These are phyloP conservation scores for Monochamus saltuarius DNA, from an alignment of 1,140 invertebrate genomes.

Conservation along the genomic window DNA sequence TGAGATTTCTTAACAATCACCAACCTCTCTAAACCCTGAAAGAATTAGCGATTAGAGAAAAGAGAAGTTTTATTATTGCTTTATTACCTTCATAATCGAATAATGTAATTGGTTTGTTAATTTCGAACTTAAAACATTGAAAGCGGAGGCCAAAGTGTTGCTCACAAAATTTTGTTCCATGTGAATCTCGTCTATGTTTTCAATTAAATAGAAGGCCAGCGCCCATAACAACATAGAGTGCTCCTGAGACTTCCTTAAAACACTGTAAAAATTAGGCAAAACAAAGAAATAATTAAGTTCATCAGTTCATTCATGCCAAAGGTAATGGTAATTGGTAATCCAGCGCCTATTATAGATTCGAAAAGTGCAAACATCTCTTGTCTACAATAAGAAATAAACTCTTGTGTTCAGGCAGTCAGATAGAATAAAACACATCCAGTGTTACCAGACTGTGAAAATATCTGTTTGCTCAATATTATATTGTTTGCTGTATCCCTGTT, in stretches of 20 bases:
- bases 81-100: conserved; percentile 54
- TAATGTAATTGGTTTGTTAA: conserved; percentile 52
- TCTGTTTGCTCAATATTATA: too few species aligned
- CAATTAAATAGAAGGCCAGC: conserved; percentile 68
- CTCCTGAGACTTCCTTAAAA: conserved; percentile 61
- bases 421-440: too few species aligned
- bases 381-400: too few species aligned
- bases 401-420: too few species aligned
- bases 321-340: too few species aligned
- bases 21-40: conserved; percentile 73
- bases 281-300: conserved; percentile 1
- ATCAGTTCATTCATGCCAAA: too few species aligned
- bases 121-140: conserved; percentile 50
- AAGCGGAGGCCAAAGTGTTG: conserved; percentile 52
- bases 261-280: conserved; percentile 44
- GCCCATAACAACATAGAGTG: conserved; percentile 68
- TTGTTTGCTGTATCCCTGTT: too few species aligned
- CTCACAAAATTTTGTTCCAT: conserved; percentile 52
- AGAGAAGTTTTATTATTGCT: conserved; percentile 3
- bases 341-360: too few species aligned
- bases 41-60: conserved; percentile 6
- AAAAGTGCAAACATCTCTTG: too few species aligned
- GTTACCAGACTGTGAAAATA: too few species aligned
- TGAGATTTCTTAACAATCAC: conserved; percentile 61
- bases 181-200: conserved; percentile 56